Percentiles rank a stretch among this genome's conserved stretches.
These are phyloP conservation scores for Drosophila busckii DNA, from an alignment of 1,140 invertebrate genomes.

Conservation along the genomic window DNA sequence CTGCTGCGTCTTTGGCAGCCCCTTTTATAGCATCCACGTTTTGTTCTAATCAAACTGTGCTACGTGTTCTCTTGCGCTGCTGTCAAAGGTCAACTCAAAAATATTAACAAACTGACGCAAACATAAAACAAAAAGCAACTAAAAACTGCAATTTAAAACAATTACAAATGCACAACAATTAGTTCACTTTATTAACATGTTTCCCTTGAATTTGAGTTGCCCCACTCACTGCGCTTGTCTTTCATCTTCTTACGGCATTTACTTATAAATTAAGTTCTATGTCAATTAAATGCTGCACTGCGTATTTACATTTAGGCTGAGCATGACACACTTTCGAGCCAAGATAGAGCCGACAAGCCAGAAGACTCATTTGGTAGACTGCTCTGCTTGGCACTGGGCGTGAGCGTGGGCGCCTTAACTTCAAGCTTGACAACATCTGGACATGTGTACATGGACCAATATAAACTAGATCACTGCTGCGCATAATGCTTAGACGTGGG, in stretches of 20 bases:
- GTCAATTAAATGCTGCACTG: slow-evolving; percentile 50
- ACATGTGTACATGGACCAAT: too few relatives aligned
- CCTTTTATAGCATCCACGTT: slow-evolving; percentile 37
- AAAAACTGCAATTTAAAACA: not conserved
- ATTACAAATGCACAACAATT: slow-evolving; percentile 10
- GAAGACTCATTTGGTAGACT: too few relatives aligned
- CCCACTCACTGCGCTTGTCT: too few relatives aligned
- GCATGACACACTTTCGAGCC: slow-evolving; percentile 25
- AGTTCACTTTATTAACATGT: not conserved
- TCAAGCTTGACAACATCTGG: too few relatives aligned
- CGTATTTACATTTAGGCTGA: slow-evolving; percentile 5
- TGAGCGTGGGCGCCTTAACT: too few relatives aligned
- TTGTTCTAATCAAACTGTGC: slow-evolving; percentile 69
- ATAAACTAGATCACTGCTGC: too few relatives aligned
- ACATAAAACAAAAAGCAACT: not conserved
- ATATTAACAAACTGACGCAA: slow-evolving; percentile 23
- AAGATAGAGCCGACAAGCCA: slow-evolving; percentile 3
- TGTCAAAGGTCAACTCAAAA: slow-evolving; percentile 50
- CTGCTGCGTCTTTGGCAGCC: not conserved
- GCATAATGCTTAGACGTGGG: too few relatives aligned
- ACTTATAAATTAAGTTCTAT: slow-evolving; percentile 56
- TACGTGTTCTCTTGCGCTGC: slow-evolving; percentile 39
- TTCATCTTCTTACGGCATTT: slow-evolving; percentile 20
- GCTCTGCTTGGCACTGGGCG: too few relatives aligned
- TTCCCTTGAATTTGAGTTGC: not conserved